Conservation (phyloP, 2,797 vertebrate genomes). For the Bovichtus diacanthus region DNA sequence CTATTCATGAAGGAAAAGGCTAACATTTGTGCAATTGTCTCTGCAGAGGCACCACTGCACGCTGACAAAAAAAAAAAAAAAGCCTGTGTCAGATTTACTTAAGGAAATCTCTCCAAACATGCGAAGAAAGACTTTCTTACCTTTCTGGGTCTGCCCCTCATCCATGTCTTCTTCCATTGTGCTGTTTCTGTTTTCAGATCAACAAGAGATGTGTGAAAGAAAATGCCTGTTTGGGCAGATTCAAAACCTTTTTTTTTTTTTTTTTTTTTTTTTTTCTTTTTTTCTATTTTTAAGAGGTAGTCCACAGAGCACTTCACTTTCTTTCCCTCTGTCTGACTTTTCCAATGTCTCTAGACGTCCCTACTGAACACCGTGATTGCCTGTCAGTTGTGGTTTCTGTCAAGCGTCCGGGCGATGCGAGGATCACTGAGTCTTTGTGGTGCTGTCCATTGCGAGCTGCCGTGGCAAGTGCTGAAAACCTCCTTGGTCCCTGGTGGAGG, state of each 20-base stretch:
- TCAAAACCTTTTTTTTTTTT: conserved; percentile 74
- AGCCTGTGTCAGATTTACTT: conserved; percentile 33
- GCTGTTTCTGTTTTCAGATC: conserved; percentile 82
- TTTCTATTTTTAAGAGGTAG: conserved; percentile 54
- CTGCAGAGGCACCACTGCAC: conserved; percentile 43
- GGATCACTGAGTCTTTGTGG: conserved; percentile 93
- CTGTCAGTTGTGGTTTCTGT: conserved; percentile 96
- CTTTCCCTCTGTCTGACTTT: conserved; percentile 54
- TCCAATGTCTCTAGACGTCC: conserved; percentile 40
- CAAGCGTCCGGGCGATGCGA: conserved; percentile 90
- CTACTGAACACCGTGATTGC: conserved; percentile 79
- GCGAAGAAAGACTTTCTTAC: conserved; percentile 79
- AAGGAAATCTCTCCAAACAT: conserved; percentile 22
- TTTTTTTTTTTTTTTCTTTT: no score
- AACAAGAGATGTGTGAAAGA: conserved; percentile 24
- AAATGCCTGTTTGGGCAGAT: conserved; percentile 70
- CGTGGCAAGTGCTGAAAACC: conserved; percentile 89
- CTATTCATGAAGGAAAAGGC: conserved; percentile 44
- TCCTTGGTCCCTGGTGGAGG: conserved; percentile 68
- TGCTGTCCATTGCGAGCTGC: conserved; percentile 90
- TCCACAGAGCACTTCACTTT: conserved; percentile 66
- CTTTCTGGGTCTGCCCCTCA: conserved; percentile 98
- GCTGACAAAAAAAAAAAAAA: conserved; percentile 39
- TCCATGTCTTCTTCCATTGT: conserved; percentile 99
- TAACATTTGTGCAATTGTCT: conserved; percentile 52